Base-by-base conservation (phyloP, 2,113 vertebrate species). In the Passer domesticus region DNA sequence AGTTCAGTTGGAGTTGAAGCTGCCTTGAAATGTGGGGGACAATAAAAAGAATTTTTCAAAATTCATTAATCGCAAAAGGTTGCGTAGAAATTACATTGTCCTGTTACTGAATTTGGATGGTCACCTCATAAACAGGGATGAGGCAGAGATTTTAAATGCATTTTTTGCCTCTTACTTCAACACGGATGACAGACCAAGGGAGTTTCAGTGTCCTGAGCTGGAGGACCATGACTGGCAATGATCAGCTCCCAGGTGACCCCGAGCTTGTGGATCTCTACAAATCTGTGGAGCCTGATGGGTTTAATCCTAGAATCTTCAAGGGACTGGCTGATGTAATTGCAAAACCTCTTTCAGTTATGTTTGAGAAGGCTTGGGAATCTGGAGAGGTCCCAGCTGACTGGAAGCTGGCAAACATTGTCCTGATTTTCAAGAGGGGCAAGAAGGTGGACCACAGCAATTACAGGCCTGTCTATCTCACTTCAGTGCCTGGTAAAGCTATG, bases 41-140 rank as follows among this genome's bases (percentile, higher is more conserved):
- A 52, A 27, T 59, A 60, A 52, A 58, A 35, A 10, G 10, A 20
- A 3, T 8, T 33, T 52, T 68, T 23, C 30, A 3, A 33, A 69
- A 37, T 52, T 37, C 22, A 39, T 60, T 39, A 39, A 33, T 60
- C 3, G 1, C 22, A 44, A 60, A 87, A 69, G 5, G 2, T 18
- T 22, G 17, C 6, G 4, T 12, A 59, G 17, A 76, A 59, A 44
- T 37, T 60, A 28, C 18, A 52, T 44, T 0, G 0, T 23, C 63
- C 3, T 9, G 2, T 37, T 52, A 31, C 14, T 37, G 27, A 7
- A 39, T 33, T 33, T 28, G 22, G 15, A 46, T 33, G 18, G 4
- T 23, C 33, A 44, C 33, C 18, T 52, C 37, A 37, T 6, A 59
- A 68, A 27, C 11, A 60, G 43, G 7, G 33, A 52, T 21, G 10